Percentiles rank a stretch among this genome's conserved stretches.
These are phyloP conservation scores for Urophycis tenuis DNA, from an alignment of 2,797 vertebrate species.

Conservation along the genomic window DNA sequence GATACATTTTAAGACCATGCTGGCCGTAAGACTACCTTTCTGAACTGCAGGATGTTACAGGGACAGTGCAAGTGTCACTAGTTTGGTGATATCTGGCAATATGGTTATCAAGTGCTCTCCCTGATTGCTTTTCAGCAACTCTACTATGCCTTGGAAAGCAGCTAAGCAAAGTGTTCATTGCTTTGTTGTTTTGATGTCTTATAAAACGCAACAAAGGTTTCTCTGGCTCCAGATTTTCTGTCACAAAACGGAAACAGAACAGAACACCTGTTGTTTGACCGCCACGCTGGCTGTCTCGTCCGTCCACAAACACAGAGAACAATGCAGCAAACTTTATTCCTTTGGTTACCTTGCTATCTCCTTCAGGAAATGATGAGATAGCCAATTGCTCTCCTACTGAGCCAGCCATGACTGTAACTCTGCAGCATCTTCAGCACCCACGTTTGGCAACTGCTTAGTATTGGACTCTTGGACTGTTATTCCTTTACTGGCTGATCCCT, in stretches of 20 bases:
- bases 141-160: not conserved
- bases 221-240: not conserved
- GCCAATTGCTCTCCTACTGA: not conserved
- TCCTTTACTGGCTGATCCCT: not conserved
- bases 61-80: not conserved
- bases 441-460: not conserved
- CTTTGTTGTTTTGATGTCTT: not conserved
- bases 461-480: not conserved
- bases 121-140: not conserved
- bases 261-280: not conserved
- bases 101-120: not conserved
- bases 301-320: constrained; percentile 1
- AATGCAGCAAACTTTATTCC: not conserved
- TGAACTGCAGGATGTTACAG: constrained; percentile 7
- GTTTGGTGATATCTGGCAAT: not conserved
- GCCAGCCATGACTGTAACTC: not conserved
- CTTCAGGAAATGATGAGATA: not conserved
- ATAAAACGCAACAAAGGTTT: constrained; percentile 8
- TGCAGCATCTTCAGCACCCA: not conserved
- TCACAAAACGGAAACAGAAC: not conserved
- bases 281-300: not conserved
- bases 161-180: not conserved
- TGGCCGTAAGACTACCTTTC: not conserved
- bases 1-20: not conserved
- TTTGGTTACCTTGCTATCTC: not conserved